A percentile compares a stretch with the other conserved stretches of the same genome.
phyloP scores from a whole-genome alignment of 2,113 vertebrate genomes.

The Paramisgurnus dabryanus region DNA sequence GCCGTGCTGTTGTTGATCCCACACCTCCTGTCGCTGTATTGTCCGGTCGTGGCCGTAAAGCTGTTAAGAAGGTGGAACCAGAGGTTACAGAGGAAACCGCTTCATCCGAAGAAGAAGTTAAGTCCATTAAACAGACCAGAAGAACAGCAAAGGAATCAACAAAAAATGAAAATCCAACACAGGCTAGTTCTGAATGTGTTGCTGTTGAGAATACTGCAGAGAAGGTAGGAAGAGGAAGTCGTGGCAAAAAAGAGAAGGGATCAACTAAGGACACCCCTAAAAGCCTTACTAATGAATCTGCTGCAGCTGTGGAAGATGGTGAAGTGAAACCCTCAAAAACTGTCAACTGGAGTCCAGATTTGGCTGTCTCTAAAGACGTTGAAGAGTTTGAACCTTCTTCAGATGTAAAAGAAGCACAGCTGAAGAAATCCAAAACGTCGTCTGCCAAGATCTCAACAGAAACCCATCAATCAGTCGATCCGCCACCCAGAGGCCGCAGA shows the following conservation, averaged over 20 bases:
- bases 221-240: slow-evolving; percentile 49
- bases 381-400: neutral
- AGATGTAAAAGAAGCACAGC: neutral
- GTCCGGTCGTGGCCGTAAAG: slow-evolving; percentile 45
- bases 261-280: slow-evolving; percentile 13
- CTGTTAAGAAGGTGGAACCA: neutral
- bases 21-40: slow-evolving; percentile 14
- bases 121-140: slow-evolving; percentile 1
- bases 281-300: slow-evolving; percentile 7
- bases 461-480: slow-evolving; percentile 33
- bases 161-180: neutral
- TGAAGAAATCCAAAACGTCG: slow-evolving; percentile 9
- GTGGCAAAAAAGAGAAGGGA: slow-evolving; percentile 41
- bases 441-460: slow-evolving; percentile 11
- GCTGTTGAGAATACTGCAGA: neutral
- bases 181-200: neutral
- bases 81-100: neutral
- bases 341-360: slow-evolving; percentile 56
- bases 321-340: slow-evolving; percentile 42
- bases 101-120: neutral
- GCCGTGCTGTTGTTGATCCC: slow-evolving; percentile 2
- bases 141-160: neutral
- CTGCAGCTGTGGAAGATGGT: neutral
- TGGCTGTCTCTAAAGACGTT: slow-evolving; percentile 44
- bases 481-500: slow-evolving; percentile 54